These are phyloP conservation scores for Melieria omissa DNA, from an alignment of 2,888 invertebrate species.

Conservation along the genomic window DNA sequence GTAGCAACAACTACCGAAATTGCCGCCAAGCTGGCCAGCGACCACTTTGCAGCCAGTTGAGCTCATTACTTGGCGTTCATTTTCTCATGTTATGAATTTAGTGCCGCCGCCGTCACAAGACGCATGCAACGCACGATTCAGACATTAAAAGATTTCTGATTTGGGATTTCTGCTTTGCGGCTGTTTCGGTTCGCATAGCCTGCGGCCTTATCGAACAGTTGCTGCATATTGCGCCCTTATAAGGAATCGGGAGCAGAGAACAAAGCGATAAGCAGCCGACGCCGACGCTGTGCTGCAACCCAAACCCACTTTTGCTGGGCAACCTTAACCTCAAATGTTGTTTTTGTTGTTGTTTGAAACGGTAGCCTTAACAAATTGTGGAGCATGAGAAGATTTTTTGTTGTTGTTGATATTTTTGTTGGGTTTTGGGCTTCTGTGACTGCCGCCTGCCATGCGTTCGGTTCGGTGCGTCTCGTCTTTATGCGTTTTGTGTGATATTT, in stretches of 20 bases:
- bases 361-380: constrained; percentile 29
- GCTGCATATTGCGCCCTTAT: no score
- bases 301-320: not conserved
- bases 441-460: constrained; percentile 21
- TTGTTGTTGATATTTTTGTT: not conserved
- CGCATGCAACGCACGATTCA: constrained; percentile 57
- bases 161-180: constrained; percentile 37
- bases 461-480: no score
- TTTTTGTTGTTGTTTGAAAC: not conserved
- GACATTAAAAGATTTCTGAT: constrained; percentile 55
- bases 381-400: constrained; percentile 20
- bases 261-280: not conserved
- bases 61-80: no score
- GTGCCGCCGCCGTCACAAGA: no score
- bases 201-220: no score
- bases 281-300: not conserved
- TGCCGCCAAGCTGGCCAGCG: no score
- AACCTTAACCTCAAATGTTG: constrained; percentile 30
- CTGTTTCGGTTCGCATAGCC: no score
- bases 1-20: no score
- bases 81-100: no score
- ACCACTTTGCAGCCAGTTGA: no score
- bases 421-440: constrained; percentile 16
- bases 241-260: no score
- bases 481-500: not conserved